Base-by-base conservation (phyloP, 2,113 vertebrate genomes). In the Tychaedon coryphoeus region DNA sequence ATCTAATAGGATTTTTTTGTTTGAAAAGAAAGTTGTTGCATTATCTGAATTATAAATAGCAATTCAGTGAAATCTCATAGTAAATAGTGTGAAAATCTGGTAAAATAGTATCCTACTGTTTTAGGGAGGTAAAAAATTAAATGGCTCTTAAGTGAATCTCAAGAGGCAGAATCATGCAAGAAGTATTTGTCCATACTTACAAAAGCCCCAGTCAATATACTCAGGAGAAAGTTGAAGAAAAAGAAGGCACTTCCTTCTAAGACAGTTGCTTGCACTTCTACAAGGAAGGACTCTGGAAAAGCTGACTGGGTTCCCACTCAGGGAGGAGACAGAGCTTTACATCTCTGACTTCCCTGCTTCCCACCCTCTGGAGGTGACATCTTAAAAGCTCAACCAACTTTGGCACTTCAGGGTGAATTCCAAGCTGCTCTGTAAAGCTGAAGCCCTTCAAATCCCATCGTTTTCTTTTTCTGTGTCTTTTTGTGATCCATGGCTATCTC, bases 291-390 rank as follows among this genome's bases (percentile, higher is more conserved):
- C 36, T 54, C 31, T 14, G 19, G 47, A 75, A 48, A 34, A 47
- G 29, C 18, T 75, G 66, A 16, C 28, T 23, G 58, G 14, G 11
- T 19, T 93, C 57, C 34, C 15, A 19, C 17, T 36, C 22, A 9
- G 10, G 12, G 8, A 28, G n/a, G 19, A 66, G 42, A 24, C 6
- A 31, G 13, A 54, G 6, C 15, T 72, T 79, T 73, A 14, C 17
- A 8, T 43, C 24, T 57, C 24, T 51, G 38, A 10, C 12, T 9
- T 29, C 20, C 29, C 36, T 3, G 20, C 3, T 4, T 25, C 0
- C 0, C 40, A 34, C 13, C 1, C 7, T 16, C 33, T 11, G 14
- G 22, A 47, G 8, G 10, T n/a, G 47, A 18, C 18, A 5, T 43
- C 82, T 70, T 66, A 45, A 70, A 93, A 72, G 9, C 11, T 42